Evolutionary conservation across 2,888 invertebrate genomes (phyloP).

Genomic region (Eupithecia subumbrata): DNA sequence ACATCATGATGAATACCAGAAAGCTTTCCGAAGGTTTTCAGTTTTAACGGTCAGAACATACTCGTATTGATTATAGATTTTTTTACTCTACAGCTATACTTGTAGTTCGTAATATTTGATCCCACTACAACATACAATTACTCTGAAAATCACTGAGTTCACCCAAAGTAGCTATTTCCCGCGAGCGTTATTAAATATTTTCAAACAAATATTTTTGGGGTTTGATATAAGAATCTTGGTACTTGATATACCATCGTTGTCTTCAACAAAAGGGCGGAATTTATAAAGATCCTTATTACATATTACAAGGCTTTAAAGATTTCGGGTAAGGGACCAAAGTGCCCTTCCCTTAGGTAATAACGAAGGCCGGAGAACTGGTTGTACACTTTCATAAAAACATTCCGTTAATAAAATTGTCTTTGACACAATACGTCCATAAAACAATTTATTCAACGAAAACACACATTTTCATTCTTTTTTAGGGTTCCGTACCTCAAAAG

Average conservation of each 20-base stretch:
- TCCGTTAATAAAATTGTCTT: not conserved
- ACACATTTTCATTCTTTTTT: not conserved
- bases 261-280: slow-evolving; percentile 6
- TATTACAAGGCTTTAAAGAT: slow-evolving; percentile 5
- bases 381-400: not conserved
- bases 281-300: slow-evolving; percentile 12
- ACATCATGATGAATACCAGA: too few species aligned
- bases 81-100: not conserved
- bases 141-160: not conserved
- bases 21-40: too few species aligned
- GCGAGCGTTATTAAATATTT: slow-evolving; percentile 10
- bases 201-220: not conserved
- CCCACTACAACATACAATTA: not conserved
- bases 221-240: slow-evolving; percentile 4
- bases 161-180: not conserved
- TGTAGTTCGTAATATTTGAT: not conserved
- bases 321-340: slow-evolving; percentile 3
- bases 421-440: not conserved
- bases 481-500: too few species aligned
- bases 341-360: slow-evolving; percentile 2
- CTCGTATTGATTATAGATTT: too few species aligned
- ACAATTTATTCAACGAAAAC: not conserved
- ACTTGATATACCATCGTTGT: not conserved
- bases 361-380: not conserved
- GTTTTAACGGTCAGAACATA: too few species aligned